A percentile compares a stretch with the other conserved stretches of the same genome.
Conservation (phyloP, 2,797 vertebrate species). For the Ceryle rudis region DNA sequence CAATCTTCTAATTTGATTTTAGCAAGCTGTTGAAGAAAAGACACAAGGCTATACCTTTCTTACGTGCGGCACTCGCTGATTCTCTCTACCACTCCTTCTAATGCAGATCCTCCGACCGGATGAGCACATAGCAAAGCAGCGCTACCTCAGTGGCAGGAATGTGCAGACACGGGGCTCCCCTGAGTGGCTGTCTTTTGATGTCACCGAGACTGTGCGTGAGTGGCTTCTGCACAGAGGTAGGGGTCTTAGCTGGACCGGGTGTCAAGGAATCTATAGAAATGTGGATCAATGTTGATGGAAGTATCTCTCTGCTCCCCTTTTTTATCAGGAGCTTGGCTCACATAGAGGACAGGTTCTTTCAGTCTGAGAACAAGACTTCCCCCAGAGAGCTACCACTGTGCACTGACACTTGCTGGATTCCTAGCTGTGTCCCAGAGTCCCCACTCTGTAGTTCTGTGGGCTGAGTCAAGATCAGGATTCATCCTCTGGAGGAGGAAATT, state of each 20-base stretch:
- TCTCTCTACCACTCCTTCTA: conserved; percentile 20
- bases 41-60: neutral
- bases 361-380: neutral
- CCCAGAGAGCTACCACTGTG: neutral
- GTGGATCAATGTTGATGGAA: neutral
- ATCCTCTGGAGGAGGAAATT: neutral
- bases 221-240: conserved; percentile 95
- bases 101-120: conserved; percentile 91
- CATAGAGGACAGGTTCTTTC: neutral
- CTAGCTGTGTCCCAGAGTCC: neutral
- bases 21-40: neutral
- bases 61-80: neutral
- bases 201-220: conserved; percentile 94
- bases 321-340: neutral
- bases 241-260: neutral
- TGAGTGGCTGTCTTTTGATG: conserved; percentile 97
- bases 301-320: neutral
- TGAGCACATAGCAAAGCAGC: conserved; percentile 95
- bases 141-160: conserved; percentile 94
- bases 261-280: neutral
- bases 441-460: neutral
- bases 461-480: neutral
- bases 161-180: conserved; percentile 91
- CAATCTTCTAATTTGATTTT: neutral
- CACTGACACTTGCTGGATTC: neutral